A percentile compares a stretch with the other conserved stretches of the same genome.
Conservation (phyloP, 1,140 invertebrate genomes). For the Gonioctena quinquepunctata region DNA sequence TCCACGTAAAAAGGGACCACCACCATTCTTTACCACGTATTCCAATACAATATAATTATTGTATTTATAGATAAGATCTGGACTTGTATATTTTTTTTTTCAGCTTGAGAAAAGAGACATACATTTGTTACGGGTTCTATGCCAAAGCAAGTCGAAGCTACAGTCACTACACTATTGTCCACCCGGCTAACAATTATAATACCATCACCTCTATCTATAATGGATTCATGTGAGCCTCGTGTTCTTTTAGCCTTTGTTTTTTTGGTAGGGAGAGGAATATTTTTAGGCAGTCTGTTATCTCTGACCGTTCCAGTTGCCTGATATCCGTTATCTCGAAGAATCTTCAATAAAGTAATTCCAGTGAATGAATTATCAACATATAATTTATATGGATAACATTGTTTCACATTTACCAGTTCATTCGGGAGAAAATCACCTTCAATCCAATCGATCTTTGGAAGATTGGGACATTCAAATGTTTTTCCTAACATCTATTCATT, state of each 20-base stretch:
- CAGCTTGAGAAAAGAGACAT: background rate
- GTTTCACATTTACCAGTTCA: background rate
- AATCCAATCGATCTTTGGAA: too few relatives aligned
- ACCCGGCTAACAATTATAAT: background rate
- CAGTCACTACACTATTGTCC: background rate
- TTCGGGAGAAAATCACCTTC: background rate
- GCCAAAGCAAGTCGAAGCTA: background rate
- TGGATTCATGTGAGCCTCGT: background rate
- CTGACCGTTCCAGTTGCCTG: background rate
- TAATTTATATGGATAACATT: background rate
- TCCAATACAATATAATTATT: slow-evolving; percentile 1
- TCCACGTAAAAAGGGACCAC: background rate
- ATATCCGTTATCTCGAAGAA: background rate
- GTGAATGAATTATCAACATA: background rate
- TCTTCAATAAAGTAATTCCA: background rate
- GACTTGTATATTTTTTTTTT: background rate
- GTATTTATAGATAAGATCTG: background rate
- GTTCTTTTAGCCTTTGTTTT: background rate
- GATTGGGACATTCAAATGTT: slow-evolving; percentile 2
- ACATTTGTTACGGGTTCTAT: slow-evolving; percentile 4
- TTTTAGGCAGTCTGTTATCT: background rate
- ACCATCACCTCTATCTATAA: background rate
- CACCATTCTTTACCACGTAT: background rate
- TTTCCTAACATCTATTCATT: background rate
- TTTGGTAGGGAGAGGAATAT: background rate